Base-by-base conservation (phyloP, 2,113 vertebrate genomes). In the Lanius collurio region DNA sequence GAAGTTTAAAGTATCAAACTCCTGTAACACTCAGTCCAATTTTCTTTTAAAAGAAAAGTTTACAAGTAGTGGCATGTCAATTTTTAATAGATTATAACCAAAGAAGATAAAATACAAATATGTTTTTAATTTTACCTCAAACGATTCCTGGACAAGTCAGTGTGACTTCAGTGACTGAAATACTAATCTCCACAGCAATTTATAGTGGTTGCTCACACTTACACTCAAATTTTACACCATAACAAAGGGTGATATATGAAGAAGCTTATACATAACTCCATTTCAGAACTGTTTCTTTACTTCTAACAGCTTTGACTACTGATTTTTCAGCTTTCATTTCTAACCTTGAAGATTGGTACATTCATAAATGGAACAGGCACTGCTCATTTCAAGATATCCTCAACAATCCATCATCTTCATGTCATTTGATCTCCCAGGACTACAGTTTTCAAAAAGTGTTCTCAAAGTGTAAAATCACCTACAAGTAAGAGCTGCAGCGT, bases 401-500 rank as follows among this genome's bases (percentile, higher is more conserved):
- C 50, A 77, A 68, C 63, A 87, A 95, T 95, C 93, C 82, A 96
- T 94, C 95, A 91, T 96, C 46, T 82, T 85, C 59, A 42, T 70
- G 84, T 83, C 59, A 69, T 79, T 95, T 94, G 63, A 80, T 95
- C 81, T 96, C 93, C 56, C 46, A 94, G 78, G 87, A 95, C 37
- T 49, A 65, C 21, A 89, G 50, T 88, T 95, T 83, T 82, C 41
- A 84, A 73, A 91, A 95, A 41, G 16, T 33, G 35, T 69, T 63
- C 82, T 77, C 75, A 37, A 87, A 95, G 65, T 50, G 50, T 83
- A 90, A 88, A 90, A 53, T 28, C 31, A 56, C n/a, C 44, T 87
- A 78, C 53, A 83, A 79, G 27, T 68, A 89, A 83, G 20, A 92
- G 31, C 37, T 90, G 50, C 67, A 83, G 67, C 0, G 0, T 69